Base-by-base conservation (phyloP, 2,113 vertebrate species). In the Ctenodactylus gundi region DNA sequence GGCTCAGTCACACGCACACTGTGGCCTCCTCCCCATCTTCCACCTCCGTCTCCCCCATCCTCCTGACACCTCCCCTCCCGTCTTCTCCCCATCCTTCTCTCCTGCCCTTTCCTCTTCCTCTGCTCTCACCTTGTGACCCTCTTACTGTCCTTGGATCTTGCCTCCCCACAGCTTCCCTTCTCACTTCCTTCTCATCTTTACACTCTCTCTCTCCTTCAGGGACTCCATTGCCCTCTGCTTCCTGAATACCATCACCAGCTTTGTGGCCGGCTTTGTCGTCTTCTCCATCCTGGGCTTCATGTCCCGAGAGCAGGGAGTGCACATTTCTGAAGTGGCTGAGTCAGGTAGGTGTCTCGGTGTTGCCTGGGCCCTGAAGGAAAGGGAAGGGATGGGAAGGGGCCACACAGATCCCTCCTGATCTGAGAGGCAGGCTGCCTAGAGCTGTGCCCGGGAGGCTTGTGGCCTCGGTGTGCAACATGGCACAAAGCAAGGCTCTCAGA, bases 251-350 rank as follows among this genome's bases (percentile, higher is more conserved):
- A 99, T 99, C 86, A 99, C 99, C 96, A 99, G 99, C 96, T 99
- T 99, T 0, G 97, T 99, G 91, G 99, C 99, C 0, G 99, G 99
- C n/a, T 99, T 99, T 94, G 99, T 99, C 14, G 99, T 99, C 97
- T 99, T 99, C 97, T 99, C 99, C 94, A 99, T 99, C 97, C 97
- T 99, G 98, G 99, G 99, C 70, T 99, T 99, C 98, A 99, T 99
- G 99, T 98, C 99, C 0, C 98, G 98, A 80, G 99, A 99, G 85
- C 99, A 99, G 97, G 99, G 99, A 0, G 99, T 99, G 93, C 99
- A 98, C 93, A 99, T 99, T 0, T 99, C 99, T 0, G 99, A 99
- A 31, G 99, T 99, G 95, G 99, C 99, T 0, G 99, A 99, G 94
- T 99, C 99, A 1, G 99, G 99, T 99, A 95, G 95, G 99, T 97